phyloP scores from a whole-genome alignment of 2,888 invertebrate genomes.

The Hydrotaea cyrtoneurina region DNA sequence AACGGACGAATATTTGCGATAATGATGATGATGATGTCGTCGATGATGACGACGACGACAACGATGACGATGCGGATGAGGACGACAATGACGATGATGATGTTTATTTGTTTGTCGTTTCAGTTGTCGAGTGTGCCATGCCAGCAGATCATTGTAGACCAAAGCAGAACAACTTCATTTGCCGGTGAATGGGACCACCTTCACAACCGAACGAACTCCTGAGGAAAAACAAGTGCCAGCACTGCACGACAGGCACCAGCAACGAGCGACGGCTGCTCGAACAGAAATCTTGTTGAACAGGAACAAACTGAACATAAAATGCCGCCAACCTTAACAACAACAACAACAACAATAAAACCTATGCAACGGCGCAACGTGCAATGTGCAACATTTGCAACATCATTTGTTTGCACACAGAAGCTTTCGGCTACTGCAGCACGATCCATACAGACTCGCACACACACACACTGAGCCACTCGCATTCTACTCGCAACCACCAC shows the following conservation, averaged over 20 bases:
- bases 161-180: constrained; percentile 59
- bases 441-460: constrained; percentile 15
- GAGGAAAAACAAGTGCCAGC: constrained; percentile 51
- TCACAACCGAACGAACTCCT: constrained; percentile 31
- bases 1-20: constrained; percentile 73
- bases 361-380: not conserved
- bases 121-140: constrained; percentile 6
- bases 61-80: constrained; percentile 61
- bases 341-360: too few relatives aligned
- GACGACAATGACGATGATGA: constrained; percentile 61
- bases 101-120: not conserved
- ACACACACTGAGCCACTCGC: not conserved
- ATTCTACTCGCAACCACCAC: not conserved
- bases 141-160: constrained; percentile 46
- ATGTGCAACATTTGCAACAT: constrained; percentile 54
- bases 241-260: constrained; percentile 41
- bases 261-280: constrained; percentile 4
- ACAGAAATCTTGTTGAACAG: constrained; percentile 53
- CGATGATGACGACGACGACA: not conserved
- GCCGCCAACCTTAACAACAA: constrained; percentile 46
- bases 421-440: constrained; percentile 57
- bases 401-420: constrained; percentile 61
- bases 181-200: constrained; percentile 37
- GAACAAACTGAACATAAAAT: constrained; percentile 45
- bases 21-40: constrained; percentile 71